Evolutionary conservation across 2,113 vertebrate genomes (phyloP).

Genomic region (Montifringilla adamsi): DNA sequence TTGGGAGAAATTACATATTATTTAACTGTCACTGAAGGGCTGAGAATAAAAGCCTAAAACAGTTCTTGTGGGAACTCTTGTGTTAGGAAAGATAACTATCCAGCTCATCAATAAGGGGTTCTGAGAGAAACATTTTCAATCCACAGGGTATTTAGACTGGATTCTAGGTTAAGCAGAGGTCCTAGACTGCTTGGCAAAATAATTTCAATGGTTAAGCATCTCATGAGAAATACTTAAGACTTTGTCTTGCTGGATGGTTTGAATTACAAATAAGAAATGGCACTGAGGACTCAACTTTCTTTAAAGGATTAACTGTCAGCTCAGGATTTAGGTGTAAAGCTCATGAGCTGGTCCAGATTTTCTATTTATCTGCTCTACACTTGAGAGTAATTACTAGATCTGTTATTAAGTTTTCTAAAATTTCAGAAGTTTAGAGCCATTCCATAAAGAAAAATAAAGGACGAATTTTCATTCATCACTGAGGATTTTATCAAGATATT

Average conservation of each 20-base stretch:
- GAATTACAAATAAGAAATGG: neutral
- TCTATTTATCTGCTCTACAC: neutral
- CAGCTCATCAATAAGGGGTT: neutral
- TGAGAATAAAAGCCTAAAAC: neutral
- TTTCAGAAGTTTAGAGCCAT: neutral
- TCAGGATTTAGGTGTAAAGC: slow-evolving; percentile 13
- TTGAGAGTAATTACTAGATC: neutral
- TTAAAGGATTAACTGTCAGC: neutral
- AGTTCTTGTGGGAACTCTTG: neutral
- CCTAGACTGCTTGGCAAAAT: neutral
- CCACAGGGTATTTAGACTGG: neutral
- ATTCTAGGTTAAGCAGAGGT: slow-evolving; percentile 15
- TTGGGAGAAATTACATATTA: neutral
- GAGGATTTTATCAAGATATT: neutral
- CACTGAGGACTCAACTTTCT: neutral
- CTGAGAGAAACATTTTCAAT: neutral
- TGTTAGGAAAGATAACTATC: neutral
- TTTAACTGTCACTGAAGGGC: neutral
- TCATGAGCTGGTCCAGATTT: neutral
- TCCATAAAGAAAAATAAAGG: neutral
- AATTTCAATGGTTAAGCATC: neutral
- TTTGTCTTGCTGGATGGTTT: neutral
- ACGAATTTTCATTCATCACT: neutral
- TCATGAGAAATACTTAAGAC: neutral
- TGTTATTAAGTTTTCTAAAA: neutral